Conservation (phyloP, 2,797 vertebrate species). For the Karalla daura region DNA sequence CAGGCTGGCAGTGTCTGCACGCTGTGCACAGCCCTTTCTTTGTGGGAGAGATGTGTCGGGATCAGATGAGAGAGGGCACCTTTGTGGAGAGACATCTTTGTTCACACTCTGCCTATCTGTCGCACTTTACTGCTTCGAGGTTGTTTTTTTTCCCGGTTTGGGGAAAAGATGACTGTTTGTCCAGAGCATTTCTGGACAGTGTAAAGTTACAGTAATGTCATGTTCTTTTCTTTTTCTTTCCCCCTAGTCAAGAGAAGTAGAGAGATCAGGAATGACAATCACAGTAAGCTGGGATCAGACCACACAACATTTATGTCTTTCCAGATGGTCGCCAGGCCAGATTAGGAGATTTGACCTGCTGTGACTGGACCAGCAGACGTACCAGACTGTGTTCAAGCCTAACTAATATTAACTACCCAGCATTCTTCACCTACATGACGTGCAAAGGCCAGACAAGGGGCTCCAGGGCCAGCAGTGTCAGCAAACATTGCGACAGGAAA, state of each 20-base stretch:
- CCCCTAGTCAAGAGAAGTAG: background rate
- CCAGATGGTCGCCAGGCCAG: slow-evolving; percentile 5
- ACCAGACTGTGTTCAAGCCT: background rate
- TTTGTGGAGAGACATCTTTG: slow-evolving; percentile 75
- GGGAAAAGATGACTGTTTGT: background rate
- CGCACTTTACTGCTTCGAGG: slow-evolving; percentile 16
- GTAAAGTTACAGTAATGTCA: background rate
- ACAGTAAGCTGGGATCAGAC: background rate
- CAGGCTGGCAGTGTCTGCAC: slow-evolving; percentile 54
- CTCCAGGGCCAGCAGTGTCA: background rate
- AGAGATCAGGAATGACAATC: background rate
- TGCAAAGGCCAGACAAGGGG: background rate
- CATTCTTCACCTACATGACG: background rate
- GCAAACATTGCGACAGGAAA: background rate
- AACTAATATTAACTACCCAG: background rate
- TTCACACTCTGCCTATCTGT: slow-evolving; percentile 52
- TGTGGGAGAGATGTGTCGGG: slow-evolving; percentile 66
- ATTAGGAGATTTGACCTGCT: slow-evolving; percentile 25
- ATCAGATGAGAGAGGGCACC: slow-evolving; percentile 74
- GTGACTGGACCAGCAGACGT: background rate
- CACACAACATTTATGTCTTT: slow-evolving; percentile 13
- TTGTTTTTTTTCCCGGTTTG: background rate
- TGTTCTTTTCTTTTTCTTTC: background rate
- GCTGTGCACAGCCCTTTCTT: slow-evolving; percentile 66
- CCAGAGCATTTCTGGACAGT: background rate